These are phyloP conservation scores for Drosophila trapezifrons DNA, from an alignment of 1,140 invertebrate species.

Conservation along the genomic window DNA sequence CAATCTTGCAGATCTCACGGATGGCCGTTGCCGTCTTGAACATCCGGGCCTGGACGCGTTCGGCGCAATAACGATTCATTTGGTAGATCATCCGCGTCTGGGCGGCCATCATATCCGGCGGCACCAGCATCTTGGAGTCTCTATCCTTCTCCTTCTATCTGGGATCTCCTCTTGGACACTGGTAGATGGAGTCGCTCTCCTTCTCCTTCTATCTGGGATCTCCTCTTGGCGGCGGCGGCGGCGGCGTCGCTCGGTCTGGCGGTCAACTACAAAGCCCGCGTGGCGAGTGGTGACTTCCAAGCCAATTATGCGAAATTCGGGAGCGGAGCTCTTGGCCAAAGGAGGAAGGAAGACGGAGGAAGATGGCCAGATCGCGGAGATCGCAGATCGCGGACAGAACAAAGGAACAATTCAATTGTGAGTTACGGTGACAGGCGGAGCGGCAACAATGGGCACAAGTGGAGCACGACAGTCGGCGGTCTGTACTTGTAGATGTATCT, in stretches of 20 bases:
- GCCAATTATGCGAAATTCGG: slow-evolving; percentile 70
- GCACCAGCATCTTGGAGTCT: slow-evolving; percentile 88
- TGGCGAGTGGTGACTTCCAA: neutral
- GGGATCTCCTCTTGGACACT: neutral
- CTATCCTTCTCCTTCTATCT: slow-evolving; percentile 2
- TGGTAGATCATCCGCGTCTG: slow-evolving; percentile 96
- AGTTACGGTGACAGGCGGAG: slow-evolving; percentile 71
- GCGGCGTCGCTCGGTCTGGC: slow-evolving; percentile 49
- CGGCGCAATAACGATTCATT: slow-evolving; percentile 97
- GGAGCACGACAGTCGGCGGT: slow-evolving; percentile 51
- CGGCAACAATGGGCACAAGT: slow-evolving; percentile 70
- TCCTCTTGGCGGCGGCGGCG: slow-evolving; percentile 11
- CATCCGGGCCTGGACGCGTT: slow-evolving; percentile 94
- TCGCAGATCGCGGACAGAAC: slow-evolving; percentile 37
- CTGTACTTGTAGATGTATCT: slow-evolving; percentile 18
- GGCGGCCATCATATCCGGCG: slow-evolving; percentile 93
- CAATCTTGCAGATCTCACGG: slow-evolving; percentile 95
- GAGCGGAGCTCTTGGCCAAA: neutral
- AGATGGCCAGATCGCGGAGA: slow-evolving; percentile 6
- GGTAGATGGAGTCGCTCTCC: too few relatives aligned
- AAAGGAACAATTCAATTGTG: slow-evolving; percentile 82
- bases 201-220: neutral
- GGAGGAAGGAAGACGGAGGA: neutral
- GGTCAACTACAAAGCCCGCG: slow-evolving; percentile 56
- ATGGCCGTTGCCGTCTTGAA: slow-evolving; percentile 93